A percentile compares a stretch with the other conserved stretches of the same genome.
Conservation (phyloP, 2,797 vertebrate genomes). For the Semotilus atromaculatus region DNA sequence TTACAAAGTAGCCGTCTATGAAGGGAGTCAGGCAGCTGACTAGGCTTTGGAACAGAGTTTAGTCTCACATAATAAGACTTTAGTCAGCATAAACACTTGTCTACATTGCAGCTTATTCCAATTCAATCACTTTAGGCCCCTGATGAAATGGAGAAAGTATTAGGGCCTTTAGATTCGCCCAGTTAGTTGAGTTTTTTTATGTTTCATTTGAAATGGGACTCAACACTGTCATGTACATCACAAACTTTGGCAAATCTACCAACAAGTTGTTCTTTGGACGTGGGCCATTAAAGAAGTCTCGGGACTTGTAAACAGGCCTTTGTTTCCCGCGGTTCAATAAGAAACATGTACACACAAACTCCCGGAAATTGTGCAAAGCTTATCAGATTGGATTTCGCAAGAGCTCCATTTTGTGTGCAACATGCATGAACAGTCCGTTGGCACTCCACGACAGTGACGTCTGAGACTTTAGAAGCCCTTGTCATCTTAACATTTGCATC, state of each 20-base stretch:
- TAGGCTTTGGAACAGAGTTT: no score
- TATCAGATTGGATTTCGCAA: constrained; percentile 3
- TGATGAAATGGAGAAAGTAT: not conserved
- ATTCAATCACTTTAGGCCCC: not conserved
- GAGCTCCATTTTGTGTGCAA: not conserved
- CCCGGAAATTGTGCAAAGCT: not conserved
- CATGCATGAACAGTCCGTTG: not conserved
- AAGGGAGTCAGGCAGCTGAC: no score
- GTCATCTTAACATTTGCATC: constrained; percentile 1
- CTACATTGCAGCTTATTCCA: no score
- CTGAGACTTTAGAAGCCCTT: not conserved
- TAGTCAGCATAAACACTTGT: no score
- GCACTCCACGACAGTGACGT: not conserved
- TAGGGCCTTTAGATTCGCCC: not conserved
- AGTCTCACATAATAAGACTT: no score
- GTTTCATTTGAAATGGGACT: not conserved
- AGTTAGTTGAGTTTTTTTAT: not conserved
- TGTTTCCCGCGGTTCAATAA: not conserved
- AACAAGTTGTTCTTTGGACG: not conserved
- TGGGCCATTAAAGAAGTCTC: not conserved
- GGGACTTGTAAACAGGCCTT: constrained; percentile 6
- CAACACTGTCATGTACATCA: not conserved
- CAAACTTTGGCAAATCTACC: not conserved
- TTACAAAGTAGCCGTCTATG: no score
- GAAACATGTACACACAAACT: not conserved